Percentiles rank a stretch among this genome's conserved stretches.
phyloP scores from a whole-genome alignment of 2,888 invertebrate genomes.

The Caenorhabditis angaria region DNA sequence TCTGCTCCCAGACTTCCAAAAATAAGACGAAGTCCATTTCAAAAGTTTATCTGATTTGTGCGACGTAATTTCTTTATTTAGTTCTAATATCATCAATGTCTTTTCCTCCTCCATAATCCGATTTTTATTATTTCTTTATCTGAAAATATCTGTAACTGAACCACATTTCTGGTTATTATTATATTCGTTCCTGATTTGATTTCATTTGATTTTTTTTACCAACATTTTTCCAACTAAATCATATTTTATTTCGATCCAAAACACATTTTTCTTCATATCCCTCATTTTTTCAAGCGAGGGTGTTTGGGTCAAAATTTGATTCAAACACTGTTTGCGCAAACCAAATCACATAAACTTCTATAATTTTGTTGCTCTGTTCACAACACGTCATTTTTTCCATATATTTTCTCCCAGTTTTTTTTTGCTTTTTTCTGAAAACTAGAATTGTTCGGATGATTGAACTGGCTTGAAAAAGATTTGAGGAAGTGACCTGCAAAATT shows the following conservation, averaged over 20 bases:
- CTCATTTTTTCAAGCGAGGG: background rate
- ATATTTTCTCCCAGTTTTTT: background rate
- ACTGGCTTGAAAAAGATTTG: background rate
- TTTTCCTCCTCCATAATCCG: too few species aligned
- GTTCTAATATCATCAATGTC: too few species aligned
- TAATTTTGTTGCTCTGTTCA: background rate
- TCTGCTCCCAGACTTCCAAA: too few species aligned
- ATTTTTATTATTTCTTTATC: too few species aligned
- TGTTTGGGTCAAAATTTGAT: constrained; percentile 2
- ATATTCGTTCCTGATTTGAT: too few species aligned
- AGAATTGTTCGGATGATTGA: constrained; percentile 2
- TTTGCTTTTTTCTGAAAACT: background rate
- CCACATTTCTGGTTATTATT: too few species aligned
- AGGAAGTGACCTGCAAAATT: background rate
- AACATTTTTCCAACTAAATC: background rate
- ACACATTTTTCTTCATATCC: background rate
- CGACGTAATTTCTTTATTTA: too few species aligned
- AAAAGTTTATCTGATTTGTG: too few species aligned
- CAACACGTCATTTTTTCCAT: background rate
- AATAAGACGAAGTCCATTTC: too few species aligned
- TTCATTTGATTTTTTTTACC: background rate
- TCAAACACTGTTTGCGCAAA: background rate
- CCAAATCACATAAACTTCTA: background rate
- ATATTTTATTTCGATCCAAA: background rate
- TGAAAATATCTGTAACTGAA: too few species aligned